Evolutionary conservation across 1,140 invertebrate genomes (phyloP).

Genomic region (Zaprionus inermis): DNA sequence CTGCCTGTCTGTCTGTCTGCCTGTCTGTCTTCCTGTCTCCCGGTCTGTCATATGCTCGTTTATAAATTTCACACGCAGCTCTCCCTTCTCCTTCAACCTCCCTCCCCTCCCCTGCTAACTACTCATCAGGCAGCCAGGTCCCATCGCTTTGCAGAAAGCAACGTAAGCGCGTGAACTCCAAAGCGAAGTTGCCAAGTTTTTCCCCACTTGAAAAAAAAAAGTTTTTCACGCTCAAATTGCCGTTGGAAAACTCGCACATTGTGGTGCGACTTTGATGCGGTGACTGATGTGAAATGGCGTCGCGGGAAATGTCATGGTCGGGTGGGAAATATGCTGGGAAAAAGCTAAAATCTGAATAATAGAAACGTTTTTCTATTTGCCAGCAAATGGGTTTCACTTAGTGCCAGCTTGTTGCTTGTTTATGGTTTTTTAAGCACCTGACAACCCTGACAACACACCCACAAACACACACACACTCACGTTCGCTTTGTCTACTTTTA

Average conservation of each 20-base stretch:
- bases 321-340: not conserved
- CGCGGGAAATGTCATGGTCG: not conserved
- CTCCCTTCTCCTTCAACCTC: constrained; percentile 10
- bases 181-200: constrained; percentile 42
- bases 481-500: not conserved
- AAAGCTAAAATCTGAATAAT: constrained; percentile 34
- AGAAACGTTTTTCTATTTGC: constrained; percentile 3
- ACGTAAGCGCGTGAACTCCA: constrained; percentile 3
- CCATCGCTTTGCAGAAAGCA: constrained; percentile 49
- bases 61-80: constrained; percentile 55
- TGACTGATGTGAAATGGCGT: constrained; percentile 12
- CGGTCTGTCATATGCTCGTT: constrained; percentile 18
- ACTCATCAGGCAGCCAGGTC: constrained; percentile 41
- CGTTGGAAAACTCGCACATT: not conserved
- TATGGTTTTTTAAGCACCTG: not conserved
- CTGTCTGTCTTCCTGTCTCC: not conserved
- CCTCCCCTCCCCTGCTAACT: constrained; percentile 32
- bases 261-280: constrained; percentile 35
- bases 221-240: constrained; percentile 10
- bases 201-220: constrained; percentile 3
- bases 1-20: not conserved
- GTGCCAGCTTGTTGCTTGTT: not conserved
- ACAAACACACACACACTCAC: no score
- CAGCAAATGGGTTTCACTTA: constrained; percentile 22
- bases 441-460: not conserved